Evolutionary conservation across 2,797 vertebrate genomes (phyloP).

Genomic region (Xerus rutilus): DNA sequence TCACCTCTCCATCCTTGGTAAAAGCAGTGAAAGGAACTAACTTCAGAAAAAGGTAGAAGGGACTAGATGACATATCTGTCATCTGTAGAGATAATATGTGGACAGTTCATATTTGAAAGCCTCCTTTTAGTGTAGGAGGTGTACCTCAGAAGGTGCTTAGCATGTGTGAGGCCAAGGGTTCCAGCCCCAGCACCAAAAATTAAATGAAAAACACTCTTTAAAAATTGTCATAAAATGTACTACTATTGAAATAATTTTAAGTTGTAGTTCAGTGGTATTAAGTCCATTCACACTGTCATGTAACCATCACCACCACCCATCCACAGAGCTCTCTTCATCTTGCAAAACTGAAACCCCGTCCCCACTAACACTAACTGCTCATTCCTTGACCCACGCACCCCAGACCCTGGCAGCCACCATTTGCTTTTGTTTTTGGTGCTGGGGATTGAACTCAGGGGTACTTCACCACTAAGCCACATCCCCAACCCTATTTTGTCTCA

Average conservation of each 20-base stretch:
- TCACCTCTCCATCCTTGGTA: neutral
- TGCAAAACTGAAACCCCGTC: neutral
- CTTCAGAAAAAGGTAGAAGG: neutral
- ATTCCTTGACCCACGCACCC: rapidly evolving
- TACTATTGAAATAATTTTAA: slow-evolving; percentile 12
- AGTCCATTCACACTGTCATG: too few relatives aligned
- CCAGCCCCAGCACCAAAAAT: neutral
- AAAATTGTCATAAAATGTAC: neutral
- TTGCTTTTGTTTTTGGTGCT: neutral
- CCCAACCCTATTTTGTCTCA: too few relatives aligned
- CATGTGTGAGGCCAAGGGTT: neutral
- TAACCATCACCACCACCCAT: too few relatives aligned
- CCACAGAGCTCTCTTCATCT: neutral
- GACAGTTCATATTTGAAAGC: neutral
- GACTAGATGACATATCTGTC: neutral
- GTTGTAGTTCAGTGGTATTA: neutral
- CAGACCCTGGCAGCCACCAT: neutral
- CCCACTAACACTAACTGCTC: neutral
- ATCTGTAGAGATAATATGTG: neutral
- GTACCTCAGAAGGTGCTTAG: neutral
- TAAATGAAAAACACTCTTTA: neutral
- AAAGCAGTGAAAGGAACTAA: neutral
- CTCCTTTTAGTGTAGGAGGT: neutral
- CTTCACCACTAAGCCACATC: too few relatives aligned
- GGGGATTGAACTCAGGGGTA: too few relatives aligned